Percentiles rank a stretch among this genome's conserved stretches.
Conservation (phyloP, 2,888 invertebrate genomes). For the Euclidia mi region DNA sequence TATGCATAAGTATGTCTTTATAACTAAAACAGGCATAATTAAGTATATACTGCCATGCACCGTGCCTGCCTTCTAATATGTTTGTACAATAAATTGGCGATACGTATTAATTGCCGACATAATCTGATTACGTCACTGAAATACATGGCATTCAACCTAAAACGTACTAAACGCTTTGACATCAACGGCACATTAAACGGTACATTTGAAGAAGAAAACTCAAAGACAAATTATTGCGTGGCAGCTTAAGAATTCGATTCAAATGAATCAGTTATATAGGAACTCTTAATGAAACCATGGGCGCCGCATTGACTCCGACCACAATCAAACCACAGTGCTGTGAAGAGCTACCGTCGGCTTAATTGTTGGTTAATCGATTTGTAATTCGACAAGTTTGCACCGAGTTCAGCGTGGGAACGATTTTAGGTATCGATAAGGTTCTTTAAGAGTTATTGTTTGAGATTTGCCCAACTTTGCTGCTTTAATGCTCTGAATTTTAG, state of each 20-base stretch:
- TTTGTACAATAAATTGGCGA: no score
- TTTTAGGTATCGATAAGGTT: slow-evolving; percentile 13
- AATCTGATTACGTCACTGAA: no score
- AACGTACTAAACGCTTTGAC: background rate
- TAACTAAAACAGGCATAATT: no score
- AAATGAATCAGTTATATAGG: slow-evolving; percentile 53
- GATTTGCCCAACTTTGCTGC: background rate
- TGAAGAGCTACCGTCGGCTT: slow-evolving; percentile 59
- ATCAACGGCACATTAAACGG: no score
- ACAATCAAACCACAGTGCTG: slow-evolving; percentile 50
- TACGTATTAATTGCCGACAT: no score
- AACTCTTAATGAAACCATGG: slow-evolving; percentile 55
- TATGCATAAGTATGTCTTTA: no score
- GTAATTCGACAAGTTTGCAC: slow-evolving; percentile 52
- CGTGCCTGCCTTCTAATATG: no score
- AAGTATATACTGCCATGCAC: no score
- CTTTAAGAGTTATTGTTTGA: background rate
- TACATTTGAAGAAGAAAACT: slow-evolving; percentile 20
- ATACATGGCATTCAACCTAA: background rate
- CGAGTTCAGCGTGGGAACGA: slow-evolving; percentile 29
- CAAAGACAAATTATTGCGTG: slow-evolving; percentile 49
- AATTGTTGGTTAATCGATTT: slow-evolving; percentile 67
- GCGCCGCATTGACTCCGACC: slow-evolving; percentile 53
- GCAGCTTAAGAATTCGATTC: slow-evolving; percentile 47
- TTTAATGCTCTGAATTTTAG: no score